Evolutionary conservation across 2,888 invertebrate species (phyloP).

Genomic region (Heliothis peltigera): DNA sequence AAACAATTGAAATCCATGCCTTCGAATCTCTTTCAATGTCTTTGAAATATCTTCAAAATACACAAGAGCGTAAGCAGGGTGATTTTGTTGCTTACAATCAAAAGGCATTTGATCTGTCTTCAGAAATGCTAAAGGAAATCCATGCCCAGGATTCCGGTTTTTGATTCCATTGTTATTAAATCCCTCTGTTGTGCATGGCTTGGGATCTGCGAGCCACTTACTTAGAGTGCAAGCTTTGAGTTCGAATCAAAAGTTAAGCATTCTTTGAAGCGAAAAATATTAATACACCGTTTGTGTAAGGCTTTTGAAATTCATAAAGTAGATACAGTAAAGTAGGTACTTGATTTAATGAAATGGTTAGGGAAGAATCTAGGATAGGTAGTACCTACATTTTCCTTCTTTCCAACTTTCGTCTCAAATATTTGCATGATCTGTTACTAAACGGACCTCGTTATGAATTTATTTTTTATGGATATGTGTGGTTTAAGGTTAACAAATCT

Average conservation of each 20-base stretch:
- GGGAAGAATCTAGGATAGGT: no score
- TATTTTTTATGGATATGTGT: no score
- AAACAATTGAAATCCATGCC: not conserved
- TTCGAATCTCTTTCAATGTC: conserved; percentile 17
- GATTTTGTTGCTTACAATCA: conserved; percentile 23
- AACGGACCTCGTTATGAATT: no score
- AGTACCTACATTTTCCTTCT: no score
- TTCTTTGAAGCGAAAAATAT: conserved; percentile 6
- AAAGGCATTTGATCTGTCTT: conserved; percentile 48
- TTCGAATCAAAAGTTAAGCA: conserved; percentile 11
- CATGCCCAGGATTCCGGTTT: conserved; percentile 27
- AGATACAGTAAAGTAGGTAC: not conserved
- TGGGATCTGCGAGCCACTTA: conserved; percentile 25
- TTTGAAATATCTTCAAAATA: conserved; percentile 11
- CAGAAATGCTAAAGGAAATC: conserved; percentile 35
- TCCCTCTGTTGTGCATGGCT: conserved; percentile 26
- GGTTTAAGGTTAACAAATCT: no score
- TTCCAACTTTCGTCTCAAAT: no score
- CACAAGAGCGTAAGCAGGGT: conserved; percentile 2
- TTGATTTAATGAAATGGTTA: no score
- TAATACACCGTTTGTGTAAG: not conserved
- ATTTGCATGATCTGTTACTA: no score
- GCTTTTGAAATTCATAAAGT: not conserved
- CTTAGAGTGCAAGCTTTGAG: conserved; percentile 27
- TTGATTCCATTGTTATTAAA: conserved; percentile 47